Evolutionary conservation across 2,113 vertebrate genomes (phyloP).

Genomic region (Rhinopomastus cyanomelas): DNA sequence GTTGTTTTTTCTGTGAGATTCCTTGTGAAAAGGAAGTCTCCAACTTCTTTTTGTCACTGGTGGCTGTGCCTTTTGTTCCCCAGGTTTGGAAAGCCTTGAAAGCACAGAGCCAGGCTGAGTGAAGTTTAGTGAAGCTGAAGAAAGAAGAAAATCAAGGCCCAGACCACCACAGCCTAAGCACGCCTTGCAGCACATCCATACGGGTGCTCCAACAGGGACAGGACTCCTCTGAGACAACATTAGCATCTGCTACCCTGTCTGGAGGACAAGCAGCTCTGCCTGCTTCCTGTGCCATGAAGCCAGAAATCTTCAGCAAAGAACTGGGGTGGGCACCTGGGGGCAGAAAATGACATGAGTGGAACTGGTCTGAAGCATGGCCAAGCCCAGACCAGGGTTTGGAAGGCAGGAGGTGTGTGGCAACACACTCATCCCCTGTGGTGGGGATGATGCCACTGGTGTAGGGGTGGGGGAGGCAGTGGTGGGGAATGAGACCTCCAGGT

Average conservation of each 20-base stretch:
- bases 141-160: neutral
- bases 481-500: neutral
- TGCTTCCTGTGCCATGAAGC: accelerated
- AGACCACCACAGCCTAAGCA: neutral
- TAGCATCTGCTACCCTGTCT: accelerated
- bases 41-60: too few species aligned
- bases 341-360: accelerated
- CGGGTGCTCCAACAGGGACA: neutral
- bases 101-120: neutral
- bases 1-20: too few species aligned
- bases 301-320: neutral
- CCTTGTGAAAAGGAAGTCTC: too few species aligned
- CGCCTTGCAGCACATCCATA: neutral
- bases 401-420: neutral
- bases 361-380: neutral
- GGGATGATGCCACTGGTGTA: accelerated
- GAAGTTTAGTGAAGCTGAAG: neutral
- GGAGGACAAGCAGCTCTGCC: neutral
- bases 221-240: neutral
- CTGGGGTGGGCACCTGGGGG: neutral
- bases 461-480: accelerated
- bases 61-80: neutral
- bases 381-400: neutral
- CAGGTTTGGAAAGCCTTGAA: neutral
- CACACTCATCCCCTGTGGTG: accelerated